Conservation (phyloP, 2,888 invertebrate species). For the Halocaridina rubra region DNA sequence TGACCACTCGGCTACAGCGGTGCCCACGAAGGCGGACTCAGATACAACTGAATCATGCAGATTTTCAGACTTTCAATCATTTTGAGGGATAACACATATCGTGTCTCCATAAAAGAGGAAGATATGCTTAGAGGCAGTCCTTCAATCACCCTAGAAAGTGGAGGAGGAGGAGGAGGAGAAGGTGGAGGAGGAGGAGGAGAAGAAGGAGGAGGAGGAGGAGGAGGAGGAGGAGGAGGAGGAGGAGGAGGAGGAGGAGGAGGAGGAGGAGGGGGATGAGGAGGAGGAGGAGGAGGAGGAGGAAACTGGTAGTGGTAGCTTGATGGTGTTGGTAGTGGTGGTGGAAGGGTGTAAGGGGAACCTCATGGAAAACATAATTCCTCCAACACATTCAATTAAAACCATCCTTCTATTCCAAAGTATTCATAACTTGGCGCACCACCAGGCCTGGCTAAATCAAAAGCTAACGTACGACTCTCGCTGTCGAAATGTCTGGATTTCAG, state of each 20-base stretch:
- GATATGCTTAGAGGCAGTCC: not conserved
- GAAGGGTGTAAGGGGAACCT: not conserved
- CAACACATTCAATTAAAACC: slow-evolving; percentile 53
- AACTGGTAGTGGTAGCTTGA: not conserved
- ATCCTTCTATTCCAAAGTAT: slow-evolving; percentile 45
- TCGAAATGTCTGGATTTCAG: not conserved
- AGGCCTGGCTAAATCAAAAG: slow-evolving; percentile 51
- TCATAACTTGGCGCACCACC: slow-evolving; percentile 40
- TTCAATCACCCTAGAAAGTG: not conserved
- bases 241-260: not conserved
- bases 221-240: not conserved
- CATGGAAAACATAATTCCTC: slow-evolving; percentile 16
- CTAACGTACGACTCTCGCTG: not conserved
- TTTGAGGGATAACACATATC: too few species aligned
- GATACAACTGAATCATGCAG: too few species aligned
- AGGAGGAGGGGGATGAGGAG: not conserved
- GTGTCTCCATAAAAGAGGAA: too few species aligned
- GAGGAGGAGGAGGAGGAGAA: not conserved
- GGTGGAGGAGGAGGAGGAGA: not conserved
- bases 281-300: not conserved
- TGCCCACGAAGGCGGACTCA: too few species aligned
- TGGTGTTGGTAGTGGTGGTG: not conserved
- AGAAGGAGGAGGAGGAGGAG: not conserved
- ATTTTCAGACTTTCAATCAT: too few species aligned
- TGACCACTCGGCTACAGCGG: too few species aligned